Evolutionary conservation across 2,113 vertebrate species (phyloP).

Genomic region (Cyanocitta stelleri): DNA sequence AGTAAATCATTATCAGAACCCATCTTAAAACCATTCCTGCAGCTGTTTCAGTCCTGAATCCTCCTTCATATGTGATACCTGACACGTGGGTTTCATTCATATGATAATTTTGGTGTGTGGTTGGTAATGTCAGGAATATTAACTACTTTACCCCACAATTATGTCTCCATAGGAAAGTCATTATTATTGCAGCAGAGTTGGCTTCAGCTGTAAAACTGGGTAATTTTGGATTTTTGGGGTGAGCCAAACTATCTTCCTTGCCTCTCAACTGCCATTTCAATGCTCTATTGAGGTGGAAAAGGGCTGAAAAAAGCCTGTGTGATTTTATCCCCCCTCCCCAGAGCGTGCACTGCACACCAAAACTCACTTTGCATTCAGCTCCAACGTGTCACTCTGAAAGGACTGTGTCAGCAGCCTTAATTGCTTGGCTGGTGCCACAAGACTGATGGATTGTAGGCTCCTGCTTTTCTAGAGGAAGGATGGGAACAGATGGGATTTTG

Average conservation of each 20-base stretch:
- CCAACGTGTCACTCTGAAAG: constrained; percentile 1
- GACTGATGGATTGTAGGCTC: constrained; percentile 40
- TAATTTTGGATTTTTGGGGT: background rate
- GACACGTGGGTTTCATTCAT: background rate
- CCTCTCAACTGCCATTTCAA: background rate
- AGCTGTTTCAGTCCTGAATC: background rate
- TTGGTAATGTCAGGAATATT: background rate
- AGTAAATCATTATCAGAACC: background rate
- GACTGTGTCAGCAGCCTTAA: constrained; percentile 37
- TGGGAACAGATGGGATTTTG: constrained; percentile 62
- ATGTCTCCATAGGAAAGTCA: background rate
- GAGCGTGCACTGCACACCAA: background rate
- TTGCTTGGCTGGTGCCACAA: constrained; percentile 43
- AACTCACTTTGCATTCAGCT: constrained; percentile 17
- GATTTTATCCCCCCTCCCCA: background rate
- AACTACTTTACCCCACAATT: background rate
- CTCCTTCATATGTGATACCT: background rate
- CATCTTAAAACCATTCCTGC: background rate
- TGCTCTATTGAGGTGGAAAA: background rate
- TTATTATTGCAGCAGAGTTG: background rate
- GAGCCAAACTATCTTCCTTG: background rate
- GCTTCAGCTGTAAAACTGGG: background rate
- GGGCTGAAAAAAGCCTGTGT: background rate
- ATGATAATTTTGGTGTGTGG: background rate
- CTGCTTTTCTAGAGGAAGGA: constrained; percentile 21